Base-by-base conservation (phyloP, 2,113 vertebrate species). In the Gambusia holbrooki region DNA sequence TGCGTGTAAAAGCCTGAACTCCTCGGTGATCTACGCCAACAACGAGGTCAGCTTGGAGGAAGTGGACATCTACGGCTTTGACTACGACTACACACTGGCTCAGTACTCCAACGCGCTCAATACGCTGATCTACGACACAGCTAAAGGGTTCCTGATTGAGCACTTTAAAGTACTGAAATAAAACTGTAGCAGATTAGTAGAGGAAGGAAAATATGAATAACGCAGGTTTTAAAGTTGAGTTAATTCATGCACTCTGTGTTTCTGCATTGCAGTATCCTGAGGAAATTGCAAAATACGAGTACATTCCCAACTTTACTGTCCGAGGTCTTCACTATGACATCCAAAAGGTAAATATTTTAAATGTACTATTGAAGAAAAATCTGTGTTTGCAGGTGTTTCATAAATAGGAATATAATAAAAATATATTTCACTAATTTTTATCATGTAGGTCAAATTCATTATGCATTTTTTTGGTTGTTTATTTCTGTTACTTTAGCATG, bases 271-370 rank as follows among this genome's bases (percentile, higher is more conserved):
- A 96, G 96, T 96, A 96, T 75, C 96, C 96, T 2, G 87, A 93
- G 63, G 94, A 67, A 42, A 94, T 96, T 81, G 22, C 62, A 62
- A 94, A 92, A 40, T 96, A 96, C 37, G 94, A 95, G 22, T 96
- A 96, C 74, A 91, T 95, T 69, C 94, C 95, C 19, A 95, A 95
- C 88, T 96, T 96, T 88, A 92, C 95, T 1, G 84, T 92, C 1
- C 89, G 96, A 5, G 96, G 96, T 3, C 94, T 96, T 74, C 96
- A 96, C 88, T 96, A 96, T 54, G 95, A 96, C 85, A 96, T 96
- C 71, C 94, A 96, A 54, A 96, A 96, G 95, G 96, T 96, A 84
- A 51, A 32, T 11, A 13, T 0, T 63, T 65, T 62, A 28, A 35
- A n/a, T 6, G 7, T 29, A 5, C 40, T 0, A 1, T 0, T 63